Conservation (phyloP, 2,888 invertebrate species). For the Harpagoxenus sublaevis region DNA sequence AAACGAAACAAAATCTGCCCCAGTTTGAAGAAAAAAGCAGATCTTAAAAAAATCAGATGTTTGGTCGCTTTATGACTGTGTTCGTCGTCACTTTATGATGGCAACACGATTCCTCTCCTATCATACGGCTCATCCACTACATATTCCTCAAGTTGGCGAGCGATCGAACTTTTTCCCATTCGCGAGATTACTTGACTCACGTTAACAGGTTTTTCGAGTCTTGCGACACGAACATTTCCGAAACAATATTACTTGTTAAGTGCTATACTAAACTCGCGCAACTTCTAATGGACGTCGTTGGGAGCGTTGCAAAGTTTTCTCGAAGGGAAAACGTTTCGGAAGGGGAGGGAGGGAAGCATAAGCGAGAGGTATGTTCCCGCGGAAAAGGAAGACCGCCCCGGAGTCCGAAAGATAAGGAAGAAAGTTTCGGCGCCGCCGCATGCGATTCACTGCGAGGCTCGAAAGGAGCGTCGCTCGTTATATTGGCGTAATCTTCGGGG, state of each 20-base stretch:
- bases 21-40: neutral
- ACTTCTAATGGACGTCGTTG: constrained; percentile 74
- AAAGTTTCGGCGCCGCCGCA: constrained; percentile 67
- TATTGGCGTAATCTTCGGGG: constrained; percentile 66
- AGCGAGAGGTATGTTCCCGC: constrained; percentile 8
- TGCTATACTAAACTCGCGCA: constrained; percentile 68
- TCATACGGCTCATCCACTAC: constrained; percentile 34
- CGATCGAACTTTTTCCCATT: constrained; percentile 50
- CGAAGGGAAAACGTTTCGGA: constrained; percentile 14
- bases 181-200: constrained; percentile 48
- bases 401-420: constrained; percentile 54
- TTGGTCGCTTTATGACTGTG: neutral
- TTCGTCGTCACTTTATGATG: constrained; percentile 17
- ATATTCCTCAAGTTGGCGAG: constrained; percentile 35
- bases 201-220: constrained; percentile 53
- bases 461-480: constrained; percentile 59
- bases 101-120: constrained; percentile 16
- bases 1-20: neutral
- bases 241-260: constrained; percentile 73
- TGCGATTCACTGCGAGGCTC: constrained; percentile 67
- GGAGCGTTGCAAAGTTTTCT: constrained; percentile 63
- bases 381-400: constrained; percentile 24
- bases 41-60: neutral
- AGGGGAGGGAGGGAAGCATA: neutral
- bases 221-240: constrained; percentile 61